Evolutionary conservation across 2,888 invertebrate species (phyloP), one percentile per base, ranked within the genome.

Genomic region (Tuberolachnus salignus): DNA sequence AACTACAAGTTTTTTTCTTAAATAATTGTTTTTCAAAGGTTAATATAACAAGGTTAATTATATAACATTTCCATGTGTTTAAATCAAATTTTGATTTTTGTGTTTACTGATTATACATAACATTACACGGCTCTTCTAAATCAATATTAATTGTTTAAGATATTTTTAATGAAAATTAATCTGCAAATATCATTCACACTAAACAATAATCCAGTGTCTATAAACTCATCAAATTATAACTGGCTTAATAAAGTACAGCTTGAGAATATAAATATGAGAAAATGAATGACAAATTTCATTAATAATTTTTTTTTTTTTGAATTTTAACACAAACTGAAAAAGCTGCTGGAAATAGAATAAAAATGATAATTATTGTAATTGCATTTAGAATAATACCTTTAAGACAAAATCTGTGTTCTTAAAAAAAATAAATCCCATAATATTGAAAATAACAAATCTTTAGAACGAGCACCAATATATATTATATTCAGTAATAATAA

Each of bases 401-500:
- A 13, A 67, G n/a, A 21, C 53, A 67, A 67, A n/a, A 51, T 61
- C 34, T 10, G 13, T 16, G 61, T 23, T 23, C 9, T 53, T 42
- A 0, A 53, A 34, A 63, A 55, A 53, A 63, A 23, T n/a, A n/a
- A n/a, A n/a, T n/a, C n/a, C 44, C 14, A 49, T 9, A 26, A 46
- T 51, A 63, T 73, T 51, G 51, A 64, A 34, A 21, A 64, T 21
- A 10, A 53, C 14, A 61, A 49, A 11, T 64, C n/a, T 63, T 21
- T 10, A 53, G 51, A 53, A 34, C 21, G 14, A 74, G 64, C 53
- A 74, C 63, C 63, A 53, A 74, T 53, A 53, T 70, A 73, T 23
- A 61, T 51, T 61, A 49, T 49, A 44, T 64, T 73, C 8, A 6
- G 1, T 19, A 13, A 23, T 21, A n/a, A 74, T 74, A 64, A 23